Evolutionary conservation across 2,797 vertebrate species (phyloP).

Genomic region (Microhierax caerulescens): DNA sequence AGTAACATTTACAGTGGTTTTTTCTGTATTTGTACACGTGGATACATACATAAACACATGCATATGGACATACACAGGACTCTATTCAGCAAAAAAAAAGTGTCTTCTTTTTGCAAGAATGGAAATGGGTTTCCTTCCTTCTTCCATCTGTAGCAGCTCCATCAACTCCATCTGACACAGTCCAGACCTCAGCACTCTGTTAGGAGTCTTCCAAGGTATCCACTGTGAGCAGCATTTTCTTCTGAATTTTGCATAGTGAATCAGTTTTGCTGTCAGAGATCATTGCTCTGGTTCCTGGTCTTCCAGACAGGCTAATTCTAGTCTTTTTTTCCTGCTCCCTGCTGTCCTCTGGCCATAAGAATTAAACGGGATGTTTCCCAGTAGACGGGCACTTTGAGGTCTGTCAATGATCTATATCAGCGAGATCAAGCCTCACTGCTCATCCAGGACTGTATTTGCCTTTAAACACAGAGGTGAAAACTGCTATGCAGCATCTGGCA

Average conservation of each 20-base stretch:
- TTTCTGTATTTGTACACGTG: background rate
- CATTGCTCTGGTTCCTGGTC: background rate
- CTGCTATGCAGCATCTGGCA: background rate
- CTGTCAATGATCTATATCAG: background rate
- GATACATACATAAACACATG: background rate
- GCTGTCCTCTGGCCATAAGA: background rate
- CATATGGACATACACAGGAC: background rate
- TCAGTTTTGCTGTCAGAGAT: background rate
- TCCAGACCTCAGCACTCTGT: background rate
- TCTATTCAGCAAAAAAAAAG: background rate
- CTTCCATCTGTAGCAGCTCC: background rate
- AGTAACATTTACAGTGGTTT: background rate
- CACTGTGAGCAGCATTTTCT: background rate
- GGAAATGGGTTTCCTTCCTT: background rate
- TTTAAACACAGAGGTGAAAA: slow-evolving; percentile 15
- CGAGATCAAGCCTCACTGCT: background rate
- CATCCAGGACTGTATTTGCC: background rate
- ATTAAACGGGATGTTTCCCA: background rate
- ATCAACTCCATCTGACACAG: background rate
- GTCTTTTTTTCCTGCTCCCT: background rate
- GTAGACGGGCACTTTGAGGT: background rate
- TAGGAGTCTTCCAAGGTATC: background rate
- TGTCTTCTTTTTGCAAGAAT: background rate
- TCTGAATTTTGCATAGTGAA: background rate
- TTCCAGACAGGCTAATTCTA: background rate